A percentile compares a stretch with the other conserved stretches of the same genome.
Evolutionary conservation across 2,888 invertebrate genomes (phyloP).

Genomic region (Eupelmus urozonus): DNA sequence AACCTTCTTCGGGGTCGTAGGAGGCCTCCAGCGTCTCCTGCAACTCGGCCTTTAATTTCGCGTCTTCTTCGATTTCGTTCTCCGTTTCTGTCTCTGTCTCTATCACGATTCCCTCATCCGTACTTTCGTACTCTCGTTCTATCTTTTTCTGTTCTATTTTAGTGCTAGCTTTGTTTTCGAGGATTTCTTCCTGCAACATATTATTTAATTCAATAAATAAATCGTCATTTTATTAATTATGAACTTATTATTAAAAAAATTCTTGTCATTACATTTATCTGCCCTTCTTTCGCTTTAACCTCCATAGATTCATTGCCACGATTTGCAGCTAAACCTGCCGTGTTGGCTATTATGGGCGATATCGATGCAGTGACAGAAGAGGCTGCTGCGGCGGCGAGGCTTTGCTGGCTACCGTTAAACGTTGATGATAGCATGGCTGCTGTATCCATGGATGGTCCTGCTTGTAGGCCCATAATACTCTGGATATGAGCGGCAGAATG

Average conservation of each 20-base stretch:
- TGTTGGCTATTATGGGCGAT: conserved; percentile 22
- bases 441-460: conserved; percentile 61
- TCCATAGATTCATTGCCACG: neutral
- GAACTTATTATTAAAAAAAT: too few relatives aligned
- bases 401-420: conserved; percentile 48
- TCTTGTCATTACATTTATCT: neutral
- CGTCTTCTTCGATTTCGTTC: conserved; percentile 15
- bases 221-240: too few relatives aligned
- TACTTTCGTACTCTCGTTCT: conserved; percentile 43
- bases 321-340: neutral
- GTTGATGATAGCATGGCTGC: conserved; percentile 55
- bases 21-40: conserved; percentile 44
- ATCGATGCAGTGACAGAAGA: conserved; percentile 11
- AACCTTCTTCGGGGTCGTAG: conserved; percentile 71
- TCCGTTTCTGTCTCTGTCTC: conserved; percentile 45
- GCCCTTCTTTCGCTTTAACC: neutral
- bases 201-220: conserved; percentile 1
- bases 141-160: neutral
- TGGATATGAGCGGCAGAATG: conserved; percentile 79
- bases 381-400: neutral
- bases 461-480: conserved; percentile 79
- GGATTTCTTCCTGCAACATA: neutral
- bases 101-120: conserved; percentile 48
- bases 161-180: neutral
- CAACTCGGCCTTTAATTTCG: neutral